Evolutionary conservation across 2,113 vertebrate genomes (phyloP).

Genomic region (Ascaphus truei): DNA sequence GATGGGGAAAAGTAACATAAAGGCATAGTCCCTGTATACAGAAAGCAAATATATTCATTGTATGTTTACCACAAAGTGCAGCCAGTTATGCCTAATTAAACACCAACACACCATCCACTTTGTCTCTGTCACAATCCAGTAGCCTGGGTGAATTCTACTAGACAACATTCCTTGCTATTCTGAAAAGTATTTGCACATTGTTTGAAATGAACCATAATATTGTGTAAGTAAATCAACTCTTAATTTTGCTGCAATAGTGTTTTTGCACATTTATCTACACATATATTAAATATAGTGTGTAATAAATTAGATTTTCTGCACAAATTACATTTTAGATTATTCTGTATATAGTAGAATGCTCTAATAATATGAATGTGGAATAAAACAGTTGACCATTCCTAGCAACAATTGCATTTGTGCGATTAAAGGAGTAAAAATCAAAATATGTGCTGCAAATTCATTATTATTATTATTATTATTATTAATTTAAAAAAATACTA

Average conservation of each 20-base stretch:
- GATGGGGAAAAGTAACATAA: not conserved
- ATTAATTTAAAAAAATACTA: too few species aligned
- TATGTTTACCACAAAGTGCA: conserved; percentile 16
- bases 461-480: too few species aligned
- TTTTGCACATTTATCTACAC: too few species aligned
- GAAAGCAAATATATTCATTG: conserved; percentile 15
- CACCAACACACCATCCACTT: not conserved
- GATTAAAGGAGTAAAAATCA: too few species aligned
- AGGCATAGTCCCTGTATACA: not conserved
- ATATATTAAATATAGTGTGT: too few species aligned
- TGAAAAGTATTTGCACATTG: conserved; percentile 8
- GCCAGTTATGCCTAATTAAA: conserved; percentile 18
- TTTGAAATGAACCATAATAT: not conserved
- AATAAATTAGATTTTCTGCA: too few species aligned
- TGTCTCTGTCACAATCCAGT: conserved; percentile 16
- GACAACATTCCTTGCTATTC: not conserved
- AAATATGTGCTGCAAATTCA: too few species aligned
- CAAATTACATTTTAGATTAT: too few species aligned
- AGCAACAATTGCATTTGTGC: too few species aligned
- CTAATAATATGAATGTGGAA: too few species aligned
- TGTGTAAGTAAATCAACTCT: conserved; percentile 10
- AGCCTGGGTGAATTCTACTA: not conserved
- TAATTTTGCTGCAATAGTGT: not conserved
- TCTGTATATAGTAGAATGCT: too few species aligned
- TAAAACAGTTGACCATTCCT: too few species aligned